Conservation (phyloP, 2,888 invertebrate species). For the Cetonia aurata region DNA sequence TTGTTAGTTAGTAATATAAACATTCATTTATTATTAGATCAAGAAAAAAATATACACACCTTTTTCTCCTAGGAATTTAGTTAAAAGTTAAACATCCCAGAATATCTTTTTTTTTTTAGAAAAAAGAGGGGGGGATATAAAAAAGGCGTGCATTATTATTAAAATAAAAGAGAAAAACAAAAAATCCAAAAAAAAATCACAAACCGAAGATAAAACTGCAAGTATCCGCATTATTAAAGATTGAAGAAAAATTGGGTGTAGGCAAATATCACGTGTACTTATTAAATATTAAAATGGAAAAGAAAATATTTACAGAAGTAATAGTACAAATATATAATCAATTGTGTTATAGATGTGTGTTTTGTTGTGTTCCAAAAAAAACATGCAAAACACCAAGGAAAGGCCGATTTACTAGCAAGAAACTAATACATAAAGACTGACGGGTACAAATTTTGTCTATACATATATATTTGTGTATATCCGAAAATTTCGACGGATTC, state of each 20-base stretch:
- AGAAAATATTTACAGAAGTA: conserved; percentile 18
- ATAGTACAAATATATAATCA: background rate
- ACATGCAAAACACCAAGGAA: conserved; percentile 11
- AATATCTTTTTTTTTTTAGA: no score
- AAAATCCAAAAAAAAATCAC: conserved; percentile 13
- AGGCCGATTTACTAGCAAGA: background rate
- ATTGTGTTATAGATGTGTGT: conserved; percentile 31
- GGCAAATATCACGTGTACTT: conserved; percentile 33
- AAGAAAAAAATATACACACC: conserved; percentile 27
- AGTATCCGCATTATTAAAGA: conserved; percentile 17
- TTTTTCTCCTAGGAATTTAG: background rate
- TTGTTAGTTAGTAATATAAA: conserved; percentile 6
- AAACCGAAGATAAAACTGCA: background rate
- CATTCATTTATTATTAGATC: no score
- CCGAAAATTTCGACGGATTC: background rate
- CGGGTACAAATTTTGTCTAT: conserved; percentile 15
- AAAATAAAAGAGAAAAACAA: background rate
- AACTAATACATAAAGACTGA: conserved; percentile 22
- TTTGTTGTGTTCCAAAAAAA: conserved; percentile 2
- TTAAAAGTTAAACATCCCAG: no score
- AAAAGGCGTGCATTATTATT: conserved; percentile 3
- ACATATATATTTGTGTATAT: conserved; percentile 1
- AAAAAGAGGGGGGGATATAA: conserved; percentile 1
- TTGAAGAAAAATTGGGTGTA: conserved; percentile 18
- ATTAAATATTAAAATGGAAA: conserved; percentile 14